These are phyloP conservation scores for Lerista edwardsae DNA, from an alignment of 2,797 vertebrate genomes.

Conservation along the genomic window DNA sequence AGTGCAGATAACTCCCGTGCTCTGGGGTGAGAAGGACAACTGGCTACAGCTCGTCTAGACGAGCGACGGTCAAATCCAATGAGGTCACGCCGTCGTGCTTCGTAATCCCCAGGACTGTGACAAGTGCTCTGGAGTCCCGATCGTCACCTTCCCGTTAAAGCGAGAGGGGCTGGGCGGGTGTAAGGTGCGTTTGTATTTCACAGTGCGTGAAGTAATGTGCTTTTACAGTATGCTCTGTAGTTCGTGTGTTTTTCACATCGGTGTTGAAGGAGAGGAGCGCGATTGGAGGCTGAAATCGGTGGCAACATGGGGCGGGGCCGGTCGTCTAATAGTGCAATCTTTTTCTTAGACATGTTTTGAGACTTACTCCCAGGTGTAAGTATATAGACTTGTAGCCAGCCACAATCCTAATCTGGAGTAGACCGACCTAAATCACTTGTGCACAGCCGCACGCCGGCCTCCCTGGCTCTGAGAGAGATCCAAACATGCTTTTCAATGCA, in stretches of 20 bases:
- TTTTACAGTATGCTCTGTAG: not conserved
- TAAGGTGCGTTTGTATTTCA: too few relatives aligned
- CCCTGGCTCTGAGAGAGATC: too few relatives aligned
- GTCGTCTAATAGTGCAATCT: not conserved
- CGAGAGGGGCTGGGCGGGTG: too few relatives aligned
- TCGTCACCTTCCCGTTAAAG: not conserved
- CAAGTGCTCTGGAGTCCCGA: not conserved
- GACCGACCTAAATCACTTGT: too few relatives aligned
- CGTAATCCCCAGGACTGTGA: constrained; percentile 12
- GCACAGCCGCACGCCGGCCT: too few relatives aligned
- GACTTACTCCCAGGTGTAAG: not conserved
- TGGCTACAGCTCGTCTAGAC: not conserved
- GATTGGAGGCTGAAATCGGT: not conserved
- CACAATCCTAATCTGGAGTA: too few relatives aligned
- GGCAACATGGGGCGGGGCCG: not conserved
- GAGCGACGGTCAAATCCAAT: not conserved
- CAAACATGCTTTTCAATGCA: too few relatives aligned
- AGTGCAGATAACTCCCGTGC: not conserved
- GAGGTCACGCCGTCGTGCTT: constrained; percentile 7
- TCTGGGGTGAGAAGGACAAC: not conserved
- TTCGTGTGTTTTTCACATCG: too few relatives aligned
- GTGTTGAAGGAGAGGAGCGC: not conserved
- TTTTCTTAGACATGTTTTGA: too few relatives aligned
- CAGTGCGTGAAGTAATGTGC: too few relatives aligned
- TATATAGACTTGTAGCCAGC: not conserved